A percentile compares a stretch with the other conserved stretches of the same genome.
Evolutionary conservation across 2,113 vertebrate genomes (phyloP).

Genomic region (Mionectes macconnelli): DNA sequence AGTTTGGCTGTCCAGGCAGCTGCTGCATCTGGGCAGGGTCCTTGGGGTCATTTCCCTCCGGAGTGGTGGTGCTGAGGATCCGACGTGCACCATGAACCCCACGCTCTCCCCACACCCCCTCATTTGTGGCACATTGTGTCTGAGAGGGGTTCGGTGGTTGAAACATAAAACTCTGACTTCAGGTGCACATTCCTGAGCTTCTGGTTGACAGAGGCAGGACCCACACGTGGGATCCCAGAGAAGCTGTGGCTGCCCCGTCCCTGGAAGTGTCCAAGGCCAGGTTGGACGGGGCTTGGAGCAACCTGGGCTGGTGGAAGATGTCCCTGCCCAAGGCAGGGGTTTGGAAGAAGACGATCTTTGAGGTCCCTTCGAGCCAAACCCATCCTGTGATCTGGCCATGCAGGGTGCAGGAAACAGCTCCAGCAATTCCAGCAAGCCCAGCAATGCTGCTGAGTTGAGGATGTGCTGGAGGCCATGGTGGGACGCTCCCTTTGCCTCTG

Average conservation of each 20-base stretch:
- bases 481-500: background rate
- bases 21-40: background rate
- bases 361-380: background rate
- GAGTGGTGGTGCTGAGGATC: background rate
- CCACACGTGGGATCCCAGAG: background rate
- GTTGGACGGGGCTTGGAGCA: rapidly evolving
- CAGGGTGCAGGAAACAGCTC: background rate
- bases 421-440: background rate
- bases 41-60: rapidly evolving
- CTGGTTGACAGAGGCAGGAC: rapidly evolving
- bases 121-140: rapidly evolving
- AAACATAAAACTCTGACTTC: rapidly evolving
- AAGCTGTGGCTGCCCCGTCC: background rate
- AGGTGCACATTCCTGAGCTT: background rate
- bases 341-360: background rate
- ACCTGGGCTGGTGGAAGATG: rapidly evolving
- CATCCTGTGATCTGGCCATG: background rate
- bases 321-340: background rate
- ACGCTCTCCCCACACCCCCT: rapidly evolving
- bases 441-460: background rate
- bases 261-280: background rate
- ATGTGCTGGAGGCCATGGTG: rapidly evolving
- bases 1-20: rapidly evolving
- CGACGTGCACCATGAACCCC: rapidly evolving
- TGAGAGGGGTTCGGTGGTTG: background rate